These are phyloP conservation scores for Yponomeuta sedellus DNA, from an alignment of 2,888 invertebrate genomes.

Conservation along the genomic window DNA sequence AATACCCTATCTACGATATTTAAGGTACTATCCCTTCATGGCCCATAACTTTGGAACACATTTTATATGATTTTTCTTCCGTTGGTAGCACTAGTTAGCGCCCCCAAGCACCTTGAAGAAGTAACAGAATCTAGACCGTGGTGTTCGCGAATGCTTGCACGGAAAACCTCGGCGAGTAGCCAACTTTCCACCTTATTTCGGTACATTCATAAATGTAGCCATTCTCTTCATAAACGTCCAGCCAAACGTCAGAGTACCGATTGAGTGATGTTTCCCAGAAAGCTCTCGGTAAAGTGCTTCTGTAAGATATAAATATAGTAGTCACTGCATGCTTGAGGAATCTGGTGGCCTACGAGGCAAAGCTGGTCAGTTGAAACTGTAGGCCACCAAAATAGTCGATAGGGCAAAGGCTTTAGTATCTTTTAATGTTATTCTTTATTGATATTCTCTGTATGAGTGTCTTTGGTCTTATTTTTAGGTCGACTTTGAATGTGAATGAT, in stretches of 20 bases:
- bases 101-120: too few relatives aligned
- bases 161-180: not conserved
- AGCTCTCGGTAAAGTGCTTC: not conserved
- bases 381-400: not conserved
- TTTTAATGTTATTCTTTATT: constrained; percentile 1
- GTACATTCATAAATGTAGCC: constrained; percentile 10
- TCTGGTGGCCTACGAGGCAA: not conserved
- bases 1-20: too few relatives aligned
- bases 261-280: constrained; percentile 1
- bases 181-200: constrained; percentile 23
- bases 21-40: too few relatives aligned
- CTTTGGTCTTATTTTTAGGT: not conserved
- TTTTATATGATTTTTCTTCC: too few relatives aligned
- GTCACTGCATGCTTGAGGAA: not conserved
- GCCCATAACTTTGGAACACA: too few relatives aligned
- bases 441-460: not conserved
- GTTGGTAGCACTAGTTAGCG: too few relatives aligned
- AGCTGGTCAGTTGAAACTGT: not conserved
- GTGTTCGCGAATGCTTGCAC: not conserved
- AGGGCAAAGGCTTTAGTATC: not conserved
- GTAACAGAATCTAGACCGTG: not conserved
- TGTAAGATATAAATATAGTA: not conserved
- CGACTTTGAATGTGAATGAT: not conserved
- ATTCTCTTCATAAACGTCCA: constrained; percentile 9
- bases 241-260: not conserved